A percentile compares a stretch with the other conserved stretches of the same genome.
phyloP scores from a whole-genome alignment of 2,113 vertebrate genomes.

The Osmerus mordax region DNA sequence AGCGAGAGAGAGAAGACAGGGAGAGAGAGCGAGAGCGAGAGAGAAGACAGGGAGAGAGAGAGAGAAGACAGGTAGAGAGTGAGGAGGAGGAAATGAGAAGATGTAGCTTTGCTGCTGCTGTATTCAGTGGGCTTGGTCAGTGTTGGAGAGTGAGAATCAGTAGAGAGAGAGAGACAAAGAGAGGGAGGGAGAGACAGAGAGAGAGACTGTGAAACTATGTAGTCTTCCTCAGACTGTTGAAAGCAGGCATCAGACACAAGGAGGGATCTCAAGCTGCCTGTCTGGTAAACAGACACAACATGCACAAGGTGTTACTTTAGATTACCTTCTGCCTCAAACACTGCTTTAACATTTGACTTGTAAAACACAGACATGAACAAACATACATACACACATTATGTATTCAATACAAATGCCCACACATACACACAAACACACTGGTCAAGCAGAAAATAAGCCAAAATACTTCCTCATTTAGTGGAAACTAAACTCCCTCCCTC shows the following conservation, averaged over 20 bases:
- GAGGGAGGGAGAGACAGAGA: constrained; percentile 11
- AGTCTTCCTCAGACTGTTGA: not conserved
- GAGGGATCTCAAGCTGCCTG: too few relatives aligned
- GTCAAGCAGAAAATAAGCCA: not conserved
- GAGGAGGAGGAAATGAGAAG: not conserved
- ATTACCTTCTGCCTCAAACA: constrained; percentile 26
- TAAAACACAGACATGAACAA: constrained; percentile 3
- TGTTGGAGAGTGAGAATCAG: not conserved
- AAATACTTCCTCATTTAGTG: too few relatives aligned
- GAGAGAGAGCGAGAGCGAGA: too few relatives aligned
- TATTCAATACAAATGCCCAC: not conserved
- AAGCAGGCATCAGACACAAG: too few relatives aligned
- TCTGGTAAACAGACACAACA: too few relatives aligned
- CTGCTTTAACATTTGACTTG: constrained; percentile 18
- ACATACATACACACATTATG: constrained; percentile 14
- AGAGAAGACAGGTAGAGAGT: not conserved
- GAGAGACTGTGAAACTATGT: constrained; percentile 15
- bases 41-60: too few relatives aligned
- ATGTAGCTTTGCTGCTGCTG: not conserved
- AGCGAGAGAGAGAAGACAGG: too few relatives aligned
- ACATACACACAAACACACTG: not conserved
- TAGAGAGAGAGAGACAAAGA: not conserved
- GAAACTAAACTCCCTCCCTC: not conserved
- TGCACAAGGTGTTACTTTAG: too few relatives aligned
- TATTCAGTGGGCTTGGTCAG: too few relatives aligned